These are phyloP conservation scores for Blastobasis lacticolella DNA, from an alignment of 2,888 invertebrate species.

Conservation along the genomic window DNA sequence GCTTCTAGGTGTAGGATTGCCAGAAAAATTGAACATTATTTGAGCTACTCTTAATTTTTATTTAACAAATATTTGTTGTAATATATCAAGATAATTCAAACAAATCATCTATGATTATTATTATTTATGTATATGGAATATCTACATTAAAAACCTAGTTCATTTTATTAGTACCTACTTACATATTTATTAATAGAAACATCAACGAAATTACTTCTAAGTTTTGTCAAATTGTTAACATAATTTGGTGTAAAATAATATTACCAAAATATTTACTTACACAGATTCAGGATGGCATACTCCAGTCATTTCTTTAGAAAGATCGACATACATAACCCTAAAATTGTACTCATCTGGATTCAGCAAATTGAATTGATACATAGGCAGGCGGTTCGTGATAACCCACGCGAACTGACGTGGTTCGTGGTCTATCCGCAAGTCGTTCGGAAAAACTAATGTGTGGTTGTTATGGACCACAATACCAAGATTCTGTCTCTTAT, in stretches of 20 bases:
- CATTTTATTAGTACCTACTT: too few relatives aligned
- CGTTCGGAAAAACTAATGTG: slow-evolving; percentile 85
- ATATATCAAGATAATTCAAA: too few relatives aligned
- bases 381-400: slow-evolving; percentile 82
- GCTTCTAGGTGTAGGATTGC: too few relatives aligned
- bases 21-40: too few relatives aligned
- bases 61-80: too few relatives aligned
- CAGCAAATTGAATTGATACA: slow-evolving; percentile 81
- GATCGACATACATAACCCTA: slow-evolving; percentile 80
- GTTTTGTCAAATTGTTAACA: too few relatives aligned
- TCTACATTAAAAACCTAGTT: too few relatives aligned
- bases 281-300: slow-evolving; percentile 74
- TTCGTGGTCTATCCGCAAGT: slow-evolving; percentile 83
- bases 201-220: too few relatives aligned
- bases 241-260: neutral
- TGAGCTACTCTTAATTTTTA: too few relatives aligned
- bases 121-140: too few relatives aligned
- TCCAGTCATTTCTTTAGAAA: slow-evolving; percentile 76
- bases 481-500: slow-evolving; percentile 77
- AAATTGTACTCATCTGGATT: slow-evolving; percentile 81
- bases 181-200: too few relatives aligned
- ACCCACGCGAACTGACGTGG: slow-evolving; percentile 82
- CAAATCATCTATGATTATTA: too few relatives aligned
- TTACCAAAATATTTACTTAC: neutral
- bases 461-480: slow-evolving; percentile 77